Conservation (phyloP, 2,797 vertebrate genomes). For the Myotis pilosus region DNA sequence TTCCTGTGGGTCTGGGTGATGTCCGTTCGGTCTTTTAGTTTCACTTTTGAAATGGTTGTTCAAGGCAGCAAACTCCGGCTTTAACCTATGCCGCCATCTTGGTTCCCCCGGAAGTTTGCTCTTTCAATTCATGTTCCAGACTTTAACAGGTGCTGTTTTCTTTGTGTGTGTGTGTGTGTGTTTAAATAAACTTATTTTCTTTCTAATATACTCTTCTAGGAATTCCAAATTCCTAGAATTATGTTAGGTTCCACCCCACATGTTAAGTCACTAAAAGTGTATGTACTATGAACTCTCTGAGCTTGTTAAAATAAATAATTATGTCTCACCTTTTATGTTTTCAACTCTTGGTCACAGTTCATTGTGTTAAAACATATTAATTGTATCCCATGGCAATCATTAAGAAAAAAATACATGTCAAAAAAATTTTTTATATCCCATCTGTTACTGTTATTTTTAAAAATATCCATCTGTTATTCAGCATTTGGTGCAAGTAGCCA, state of each 20-base stretch:
- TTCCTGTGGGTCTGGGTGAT: no score
- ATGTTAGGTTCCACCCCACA: neutral
- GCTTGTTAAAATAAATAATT: neutral
- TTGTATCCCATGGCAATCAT: neutral
- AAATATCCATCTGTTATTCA: neutral
- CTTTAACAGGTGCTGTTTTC: neutral
- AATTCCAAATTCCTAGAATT: conserved; percentile 10
- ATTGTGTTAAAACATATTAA: neutral
- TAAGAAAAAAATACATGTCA: neutral
- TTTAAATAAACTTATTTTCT: neutral
- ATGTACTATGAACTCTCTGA: neutral
- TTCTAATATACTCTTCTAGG: neutral
- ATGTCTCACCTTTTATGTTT: conserved; percentile 24
- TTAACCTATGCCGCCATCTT: no score
- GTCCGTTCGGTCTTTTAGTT: no score
- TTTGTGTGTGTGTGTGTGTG: neutral
- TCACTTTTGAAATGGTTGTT: no score
- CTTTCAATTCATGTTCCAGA: neutral
- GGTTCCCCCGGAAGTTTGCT: neutral
- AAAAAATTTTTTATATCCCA: neutral
- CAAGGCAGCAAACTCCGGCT: no score
- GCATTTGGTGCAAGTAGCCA: neutral
- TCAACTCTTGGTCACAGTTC: neutral
- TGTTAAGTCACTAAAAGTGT: neutral
- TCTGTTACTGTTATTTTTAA: neutral